Conservation (phyloP, 2,797 vertebrate genomes). For the Otolemur crassicaudatus region DNA sequence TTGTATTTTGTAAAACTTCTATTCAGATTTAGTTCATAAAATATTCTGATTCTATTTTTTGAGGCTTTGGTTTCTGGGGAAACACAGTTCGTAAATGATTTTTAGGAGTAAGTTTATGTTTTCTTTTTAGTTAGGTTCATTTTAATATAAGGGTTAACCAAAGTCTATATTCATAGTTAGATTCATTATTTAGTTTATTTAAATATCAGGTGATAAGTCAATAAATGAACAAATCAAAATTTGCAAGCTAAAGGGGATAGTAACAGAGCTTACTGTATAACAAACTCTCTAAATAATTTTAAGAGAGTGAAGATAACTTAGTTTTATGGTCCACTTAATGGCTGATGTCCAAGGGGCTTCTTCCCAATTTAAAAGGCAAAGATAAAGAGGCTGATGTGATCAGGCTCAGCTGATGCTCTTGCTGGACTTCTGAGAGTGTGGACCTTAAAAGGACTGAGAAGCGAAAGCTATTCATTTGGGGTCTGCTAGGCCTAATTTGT, state of each 20-base stretch:
- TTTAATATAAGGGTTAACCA: not conserved
- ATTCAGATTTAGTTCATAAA: slow-evolving; percentile 2
- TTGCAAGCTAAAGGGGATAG: not conserved
- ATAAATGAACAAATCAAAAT: slow-evolving; percentile 40
- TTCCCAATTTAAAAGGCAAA: slow-evolving; percentile 45
- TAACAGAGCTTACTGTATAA: not conserved
- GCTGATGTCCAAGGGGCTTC: not conserved
- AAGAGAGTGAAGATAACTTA: slow-evolving; percentile 25
- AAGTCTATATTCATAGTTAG: not conserved
- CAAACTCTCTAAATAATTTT: slow-evolving; percentile 19
- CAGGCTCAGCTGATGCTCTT: slow-evolving; percentile 60
- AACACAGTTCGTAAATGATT: slow-evolving; percentile 16
- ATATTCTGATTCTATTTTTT: slow-evolving; percentile 5
- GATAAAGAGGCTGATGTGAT: slow-evolving; percentile 45
- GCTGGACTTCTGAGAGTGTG: slow-evolving; percentile 33
- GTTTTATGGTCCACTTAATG: not conserved
- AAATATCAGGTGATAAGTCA: not conserved
- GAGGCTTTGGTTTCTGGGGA: not conserved
- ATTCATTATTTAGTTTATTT: not conserved
- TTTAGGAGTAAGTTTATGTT: not conserved
- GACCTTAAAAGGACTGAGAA: slow-evolving; percentile 41
- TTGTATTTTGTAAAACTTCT: not conserved
- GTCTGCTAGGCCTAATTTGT: not conserved
- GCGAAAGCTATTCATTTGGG: not conserved
- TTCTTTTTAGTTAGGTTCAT: not conserved